Percentiles rank a stretch among this genome's conserved stretches.
phyloP scores from a whole-genome alignment of 1,140 invertebrate genomes.

The Caerostris extrusa region DNA sequence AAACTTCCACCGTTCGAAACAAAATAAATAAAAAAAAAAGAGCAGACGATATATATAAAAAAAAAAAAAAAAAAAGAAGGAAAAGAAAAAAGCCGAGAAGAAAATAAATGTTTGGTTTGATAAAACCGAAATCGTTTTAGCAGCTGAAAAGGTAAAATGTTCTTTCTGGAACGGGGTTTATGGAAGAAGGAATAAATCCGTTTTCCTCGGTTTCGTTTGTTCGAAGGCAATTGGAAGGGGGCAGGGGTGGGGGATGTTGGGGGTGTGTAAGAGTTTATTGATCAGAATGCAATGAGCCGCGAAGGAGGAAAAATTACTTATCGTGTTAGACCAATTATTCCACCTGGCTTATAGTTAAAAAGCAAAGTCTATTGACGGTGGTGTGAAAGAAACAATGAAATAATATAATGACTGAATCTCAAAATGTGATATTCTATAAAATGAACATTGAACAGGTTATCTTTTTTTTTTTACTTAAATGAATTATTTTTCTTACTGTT shows the following conservation, averaged over 20 bases:
- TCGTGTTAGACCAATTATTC: constrained; percentile 37
- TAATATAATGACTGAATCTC: not conserved
- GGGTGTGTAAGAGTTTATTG: constrained; percentile 26
- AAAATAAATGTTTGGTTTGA: constrained; percentile 56
- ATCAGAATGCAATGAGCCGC: constrained; percentile 48
- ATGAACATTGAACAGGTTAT: not conserved
- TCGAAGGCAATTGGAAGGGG: not conserved
- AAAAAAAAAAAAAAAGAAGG: not conserved
- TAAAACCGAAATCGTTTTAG: constrained; percentile 53
- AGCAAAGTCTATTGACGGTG: constrained; percentile 10
- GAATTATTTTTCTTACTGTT: no score
- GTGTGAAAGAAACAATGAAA: not conserved
- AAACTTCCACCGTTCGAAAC: not conserved
- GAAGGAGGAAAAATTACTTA: constrained; percentile 55
- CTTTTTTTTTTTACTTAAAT: no score
- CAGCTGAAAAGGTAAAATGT: constrained; percentile 53
- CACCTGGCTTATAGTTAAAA: constrained; percentile 38
- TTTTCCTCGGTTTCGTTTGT: constrained; percentile 33
- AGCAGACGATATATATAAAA: not conserved
- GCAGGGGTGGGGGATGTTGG: not conserved
- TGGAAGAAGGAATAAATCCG: constrained; percentile 43
- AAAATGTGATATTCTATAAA: not conserved
- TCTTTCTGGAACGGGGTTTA: not conserved
- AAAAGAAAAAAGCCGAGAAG: not conserved
- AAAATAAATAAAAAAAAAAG: not conserved